Percentiles rank a stretch among this genome's conserved stretches.
phyloP scores from a whole-genome alignment of 2,888 invertebrate genomes.

The Cephus pulcher region DNA sequence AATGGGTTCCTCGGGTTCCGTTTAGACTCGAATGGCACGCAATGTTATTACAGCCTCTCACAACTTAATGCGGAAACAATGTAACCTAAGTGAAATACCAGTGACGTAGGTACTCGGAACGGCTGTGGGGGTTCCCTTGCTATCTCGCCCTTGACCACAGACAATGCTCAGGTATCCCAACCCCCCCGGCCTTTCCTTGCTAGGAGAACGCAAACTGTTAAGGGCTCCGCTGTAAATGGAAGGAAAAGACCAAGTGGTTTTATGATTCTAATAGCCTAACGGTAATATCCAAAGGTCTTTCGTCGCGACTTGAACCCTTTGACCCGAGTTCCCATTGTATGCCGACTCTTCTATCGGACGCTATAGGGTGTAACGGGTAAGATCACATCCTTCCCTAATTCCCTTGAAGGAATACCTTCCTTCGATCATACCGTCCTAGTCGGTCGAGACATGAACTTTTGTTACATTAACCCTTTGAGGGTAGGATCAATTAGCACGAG shows the following conservation, averaged over 20 bases:
- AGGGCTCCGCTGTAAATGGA: not conserved
- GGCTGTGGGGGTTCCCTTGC: too few species aligned
- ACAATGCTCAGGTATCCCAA: too few species aligned
- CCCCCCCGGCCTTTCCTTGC: too few species aligned
- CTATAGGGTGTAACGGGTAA: not conserved
- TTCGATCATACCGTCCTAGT: slow-evolving; percentile 26
- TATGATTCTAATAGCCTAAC: not conserved
- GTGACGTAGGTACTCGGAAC: too few species aligned
- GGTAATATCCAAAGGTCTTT: not conserved
- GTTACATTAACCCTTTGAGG: slow-evolving; percentile 46
- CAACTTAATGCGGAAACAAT: too few species aligned
- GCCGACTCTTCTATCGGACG: not conserved
- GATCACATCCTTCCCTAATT: not conserved
- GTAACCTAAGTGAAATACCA: too few species aligned
- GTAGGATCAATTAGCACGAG: not conserved
- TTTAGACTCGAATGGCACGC: not conserved
- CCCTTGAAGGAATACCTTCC: not conserved
- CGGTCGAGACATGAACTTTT: slow-evolving; percentile 35
- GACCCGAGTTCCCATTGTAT: not conserved
- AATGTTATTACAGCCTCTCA: not conserved
- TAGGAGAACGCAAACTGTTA: too few species aligned
- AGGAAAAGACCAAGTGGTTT: not conserved
- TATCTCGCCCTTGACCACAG: too few species aligned
- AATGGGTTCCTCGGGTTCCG: not conserved
- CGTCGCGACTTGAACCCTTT: not conserved